Evolutionary conservation across 2,113 vertebrate species (phyloP).

Genomic region (Microtus ochrogaster): DNA sequence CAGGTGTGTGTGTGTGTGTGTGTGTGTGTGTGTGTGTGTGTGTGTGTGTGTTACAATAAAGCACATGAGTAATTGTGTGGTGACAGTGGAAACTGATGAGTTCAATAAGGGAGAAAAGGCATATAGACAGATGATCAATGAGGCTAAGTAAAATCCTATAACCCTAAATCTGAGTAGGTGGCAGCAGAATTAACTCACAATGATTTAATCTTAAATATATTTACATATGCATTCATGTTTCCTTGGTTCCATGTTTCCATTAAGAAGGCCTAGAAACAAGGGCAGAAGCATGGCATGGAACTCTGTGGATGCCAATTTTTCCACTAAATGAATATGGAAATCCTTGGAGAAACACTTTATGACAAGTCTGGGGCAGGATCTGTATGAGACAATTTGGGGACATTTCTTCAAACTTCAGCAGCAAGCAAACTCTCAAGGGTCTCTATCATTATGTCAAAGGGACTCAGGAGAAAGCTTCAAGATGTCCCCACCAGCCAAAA

Average conservation of each 20-base stretch:
- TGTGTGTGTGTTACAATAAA: neutral
- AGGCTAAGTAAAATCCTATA: slow-evolving; percentile 54
- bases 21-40: neutral
- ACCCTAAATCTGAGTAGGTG: slow-evolving; percentile 45
- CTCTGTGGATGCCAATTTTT: neutral
- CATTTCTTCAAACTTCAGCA: neutral
- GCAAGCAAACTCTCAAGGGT: neutral
- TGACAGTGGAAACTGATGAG: slow-evolving; percentile 45
- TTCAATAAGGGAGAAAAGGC: slow-evolving; percentile 15
- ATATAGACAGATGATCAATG: slow-evolving; percentile 33
- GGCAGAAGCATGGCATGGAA: neutral
- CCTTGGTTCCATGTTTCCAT: neutral
- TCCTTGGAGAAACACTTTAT: neutral
- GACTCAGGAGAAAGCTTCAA: neutral
- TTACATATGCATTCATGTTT: neutral
- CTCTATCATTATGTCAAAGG: neutral
- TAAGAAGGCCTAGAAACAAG: neutral
- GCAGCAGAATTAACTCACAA: slow-evolving; percentile 19
- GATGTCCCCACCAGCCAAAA: neutral
- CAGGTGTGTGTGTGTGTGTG: neutral
- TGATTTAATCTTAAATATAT: slow-evolving; percentile 29
- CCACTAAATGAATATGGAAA: neutral
- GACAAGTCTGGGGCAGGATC: neutral
- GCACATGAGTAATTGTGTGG: neutral
- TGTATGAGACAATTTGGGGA: neutral